Evolutionary conservation across 2,797 vertebrate species (phyloP).

Genomic region (Helicolenus hilgendorfi): DNA sequence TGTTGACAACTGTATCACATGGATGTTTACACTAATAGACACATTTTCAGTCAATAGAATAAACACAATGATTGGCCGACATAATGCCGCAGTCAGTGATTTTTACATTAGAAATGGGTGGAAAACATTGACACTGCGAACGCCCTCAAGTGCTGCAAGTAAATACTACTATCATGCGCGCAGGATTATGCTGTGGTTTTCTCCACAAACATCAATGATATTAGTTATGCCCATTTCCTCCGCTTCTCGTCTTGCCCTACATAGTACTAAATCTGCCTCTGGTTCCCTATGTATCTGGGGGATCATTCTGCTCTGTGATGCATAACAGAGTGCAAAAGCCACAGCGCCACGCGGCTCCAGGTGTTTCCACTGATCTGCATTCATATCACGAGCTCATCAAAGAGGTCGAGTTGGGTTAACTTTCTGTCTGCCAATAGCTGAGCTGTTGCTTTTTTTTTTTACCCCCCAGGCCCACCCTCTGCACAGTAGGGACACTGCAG

Average conservation of each 20-base stretch:
- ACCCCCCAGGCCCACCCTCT: background rate
- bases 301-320: slow-evolving; percentile 66
- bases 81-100: background rate
- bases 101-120: slow-evolving; percentile 3
- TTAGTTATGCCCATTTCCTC: slow-evolving; percentile 59
- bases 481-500: background rate
- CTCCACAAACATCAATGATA: slow-evolving; percentile 60
- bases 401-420: slow-evolving; percentile 47
- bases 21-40: background rate
- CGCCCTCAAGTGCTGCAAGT: slow-evolving; percentile 14
- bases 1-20: background rate
- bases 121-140: slow-evolving; percentile 32
- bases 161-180: slow-evolving; percentile 39
- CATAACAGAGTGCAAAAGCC: slow-evolving; percentile 62
- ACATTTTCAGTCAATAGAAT: background rate
- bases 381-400: slow-evolving; percentile 64
- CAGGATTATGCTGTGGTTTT: slow-evolving; percentile 56
- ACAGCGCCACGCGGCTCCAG: slow-evolving; percentile 49
- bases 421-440: slow-evolving; percentile 26
- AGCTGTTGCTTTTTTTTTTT: background rate
- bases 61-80: background rate
- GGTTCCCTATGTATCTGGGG: slow-evolving; percentile 42
- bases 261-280: slow-evolving; percentile 62
- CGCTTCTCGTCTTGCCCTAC: slow-evolving; percentile 47
- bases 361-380: slow-evolving; percentile 62